Conservation (phyloP, 1,140 invertebrate genomes). For the Trachymyrmex cornetzi region DNA sequence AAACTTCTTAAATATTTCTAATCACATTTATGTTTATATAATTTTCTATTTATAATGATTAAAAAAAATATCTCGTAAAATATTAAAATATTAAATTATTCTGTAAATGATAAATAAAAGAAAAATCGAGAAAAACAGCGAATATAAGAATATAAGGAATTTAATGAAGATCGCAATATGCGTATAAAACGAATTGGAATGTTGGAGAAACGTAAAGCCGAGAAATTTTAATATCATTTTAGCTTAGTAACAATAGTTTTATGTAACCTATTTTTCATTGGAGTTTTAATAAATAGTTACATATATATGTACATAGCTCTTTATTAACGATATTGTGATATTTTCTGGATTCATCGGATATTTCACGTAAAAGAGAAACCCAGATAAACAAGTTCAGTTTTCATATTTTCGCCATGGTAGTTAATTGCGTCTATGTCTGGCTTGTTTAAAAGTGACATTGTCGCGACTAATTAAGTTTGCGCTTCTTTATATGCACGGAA, state of each 20-base stretch:
- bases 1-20: background rate
- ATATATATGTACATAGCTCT: background rate
- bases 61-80: background rate
- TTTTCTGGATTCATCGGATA: conserved; percentile 10
- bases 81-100: background rate
- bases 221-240: conserved; percentile 13
- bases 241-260: conserved; percentile 12
- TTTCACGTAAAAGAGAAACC: conserved; percentile 7
- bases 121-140: background rate
- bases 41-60: background rate
- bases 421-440: conserved; percentile 45
- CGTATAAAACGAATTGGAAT: background rate
- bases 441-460: conserved; percentile 53
- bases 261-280: background rate
- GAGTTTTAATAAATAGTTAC: conserved; percentile 11
- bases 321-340: conserved; percentile 6
- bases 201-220: background rate
- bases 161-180: conserved; percentile 19
- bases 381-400: conserved; percentile 22
- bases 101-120: conserved; percentile 19
- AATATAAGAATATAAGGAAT: conserved; percentile 23
- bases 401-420: conserved; percentile 21
- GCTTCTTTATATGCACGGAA: conserved; percentile 35
- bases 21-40: background rate
- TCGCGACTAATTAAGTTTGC: conserved; percentile 53